These are phyloP conservation scores for Monochamus alternatus DNA, from an alignment of 2,888 invertebrate genomes.

Conservation along the genomic window DNA sequence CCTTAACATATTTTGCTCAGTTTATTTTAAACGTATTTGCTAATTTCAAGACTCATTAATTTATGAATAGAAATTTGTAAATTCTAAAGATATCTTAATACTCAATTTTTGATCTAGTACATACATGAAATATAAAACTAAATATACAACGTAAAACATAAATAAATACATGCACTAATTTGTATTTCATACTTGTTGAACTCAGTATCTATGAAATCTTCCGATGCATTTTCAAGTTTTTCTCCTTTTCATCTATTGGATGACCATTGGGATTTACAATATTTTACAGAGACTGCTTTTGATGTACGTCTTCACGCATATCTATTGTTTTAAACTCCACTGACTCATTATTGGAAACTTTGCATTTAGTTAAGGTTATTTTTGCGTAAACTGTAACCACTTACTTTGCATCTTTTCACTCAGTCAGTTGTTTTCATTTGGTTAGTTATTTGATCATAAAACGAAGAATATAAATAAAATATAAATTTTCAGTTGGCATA, in stretches of 20 bases:
- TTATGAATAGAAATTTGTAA: too few species aligned
- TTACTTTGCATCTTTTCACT: conserved; percentile 37
- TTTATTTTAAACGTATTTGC: too few species aligned
- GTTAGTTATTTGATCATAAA: conserved; percentile 43
- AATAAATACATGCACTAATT: too few species aligned
- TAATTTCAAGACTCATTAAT: too few species aligned
- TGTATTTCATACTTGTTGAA: too few species aligned
- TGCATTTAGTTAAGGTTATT: conserved; percentile 31
- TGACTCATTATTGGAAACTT: conserved; percentile 48
- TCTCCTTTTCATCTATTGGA: conserved; percentile 43
- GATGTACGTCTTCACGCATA: conserved; percentile 41
- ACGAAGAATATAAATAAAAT: conserved; percentile 40
- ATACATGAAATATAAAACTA: too few species aligned
- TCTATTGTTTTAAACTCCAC: conserved; percentile 45
- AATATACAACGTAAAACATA: too few species aligned
- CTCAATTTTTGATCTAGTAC: too few species aligned
- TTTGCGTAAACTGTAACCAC: conserved; percentile 27
- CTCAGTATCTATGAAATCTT: too few species aligned
- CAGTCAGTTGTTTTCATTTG: not conserved
- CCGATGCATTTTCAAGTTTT: conserved; percentile 26
- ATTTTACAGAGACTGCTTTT: conserved; percentile 9
- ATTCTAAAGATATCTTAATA: too few species aligned
- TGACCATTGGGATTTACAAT: conserved; percentile 44
- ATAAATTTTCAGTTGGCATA: conserved; percentile 42
- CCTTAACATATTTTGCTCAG: too few species aligned